A percentile compares a stretch with the other conserved stretches of the same genome.
These are phyloP conservation scores for Zoanthus solanderi DNA, from an alignment of 92 coral and sea anemone genomes.

Conservation along the genomic window DNA sequence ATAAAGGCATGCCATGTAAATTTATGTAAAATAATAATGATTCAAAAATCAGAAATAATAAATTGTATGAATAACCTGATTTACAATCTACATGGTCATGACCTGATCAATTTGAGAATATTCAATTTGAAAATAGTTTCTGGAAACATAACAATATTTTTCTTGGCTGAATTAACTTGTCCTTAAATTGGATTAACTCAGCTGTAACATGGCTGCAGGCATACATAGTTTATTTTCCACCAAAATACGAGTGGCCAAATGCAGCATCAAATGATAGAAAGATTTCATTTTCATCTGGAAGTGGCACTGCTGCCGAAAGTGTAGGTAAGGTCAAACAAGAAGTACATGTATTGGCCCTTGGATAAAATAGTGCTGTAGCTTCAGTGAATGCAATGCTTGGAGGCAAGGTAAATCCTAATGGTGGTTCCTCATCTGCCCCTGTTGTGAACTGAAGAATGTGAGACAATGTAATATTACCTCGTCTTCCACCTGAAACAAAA, in stretches of 20 bases:
- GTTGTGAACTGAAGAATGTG: conserved; percentile 13
- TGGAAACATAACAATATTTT: background rate
- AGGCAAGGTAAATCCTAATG: conserved; percentile 14
- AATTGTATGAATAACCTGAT: background rate
- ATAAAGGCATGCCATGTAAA: conserved; percentile 3
- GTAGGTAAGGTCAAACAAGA: background rate
- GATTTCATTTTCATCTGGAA: conserved; percentile 16
- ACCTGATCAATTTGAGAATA: background rate
- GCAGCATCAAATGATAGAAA: conserved; percentile 12
- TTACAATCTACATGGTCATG: background rate
- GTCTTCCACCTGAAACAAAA: conserved; percentile 33
- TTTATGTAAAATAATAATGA: background rate
- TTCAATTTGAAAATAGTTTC: background rate
- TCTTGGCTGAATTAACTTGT: background rate
- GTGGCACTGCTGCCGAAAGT: conserved; percentile 19
- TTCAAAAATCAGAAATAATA: background rate
- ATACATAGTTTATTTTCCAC: background rate
- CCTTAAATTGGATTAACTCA: background rate
- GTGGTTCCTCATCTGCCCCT: conserved; percentile 30
- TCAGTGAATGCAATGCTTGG: conserved; percentile 10
- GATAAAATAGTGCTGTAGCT: conserved; percentile 15
- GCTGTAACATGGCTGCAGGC: background rate
- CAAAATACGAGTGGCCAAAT: conserved; percentile 20
- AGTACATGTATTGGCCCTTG: conserved; percentile 18
- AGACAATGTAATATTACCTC: conserved; percentile 17